Conservation (phyloP, 2,888 invertebrate genomes). For the Celastrina argiolus region DNA sequence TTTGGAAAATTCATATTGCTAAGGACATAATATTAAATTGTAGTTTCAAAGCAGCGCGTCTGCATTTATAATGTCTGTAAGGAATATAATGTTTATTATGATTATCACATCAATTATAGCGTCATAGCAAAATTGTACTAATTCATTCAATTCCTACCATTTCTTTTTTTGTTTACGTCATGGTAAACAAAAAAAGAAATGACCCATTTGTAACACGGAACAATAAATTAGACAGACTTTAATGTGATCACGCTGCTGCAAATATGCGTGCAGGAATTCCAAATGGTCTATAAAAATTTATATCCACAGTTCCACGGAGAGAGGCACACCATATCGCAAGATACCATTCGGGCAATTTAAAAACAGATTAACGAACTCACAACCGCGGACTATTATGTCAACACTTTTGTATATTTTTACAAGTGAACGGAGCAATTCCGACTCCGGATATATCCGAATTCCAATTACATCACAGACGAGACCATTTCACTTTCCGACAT, state of each 20-base stretch:
- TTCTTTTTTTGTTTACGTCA: too few relatives aligned
- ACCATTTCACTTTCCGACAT: slow-evolving; percentile 78
- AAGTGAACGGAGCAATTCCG: slow-evolving; percentile 74
- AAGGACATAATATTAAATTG: too few relatives aligned
- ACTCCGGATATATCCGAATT: slow-evolving; percentile 78
- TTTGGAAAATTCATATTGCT: too few relatives aligned
- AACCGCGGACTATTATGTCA: slow-evolving; percentile 66
- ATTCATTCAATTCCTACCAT: neutral
- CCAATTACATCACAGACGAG: slow-evolving; percentile 78
- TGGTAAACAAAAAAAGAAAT: slow-evolving; percentile 31
- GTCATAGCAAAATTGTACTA: neutral
- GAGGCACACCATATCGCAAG: slow-evolving; percentile 53
- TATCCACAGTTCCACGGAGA: slow-evolving; percentile 25
- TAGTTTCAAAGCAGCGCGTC: too few relatives aligned
- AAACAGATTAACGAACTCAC: slow-evolving; percentile 37
- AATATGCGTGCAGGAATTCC: slow-evolving; percentile 36
- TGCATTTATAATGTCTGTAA: too few relatives aligned
- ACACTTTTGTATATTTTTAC: slow-evolving; percentile 67
- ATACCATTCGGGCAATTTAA: slow-evolving; percentile 41
- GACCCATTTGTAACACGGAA: slow-evolving; percentile 40
- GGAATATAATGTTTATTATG: neutral
- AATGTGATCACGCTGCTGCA: slow-evolving; percentile 34
- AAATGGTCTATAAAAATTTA: slow-evolving; percentile 33
- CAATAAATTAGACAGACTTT: neutral
- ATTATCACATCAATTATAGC: neutral